Conservation (phyloP, 2,113 vertebrate species). For the Eira barbara region DNA sequence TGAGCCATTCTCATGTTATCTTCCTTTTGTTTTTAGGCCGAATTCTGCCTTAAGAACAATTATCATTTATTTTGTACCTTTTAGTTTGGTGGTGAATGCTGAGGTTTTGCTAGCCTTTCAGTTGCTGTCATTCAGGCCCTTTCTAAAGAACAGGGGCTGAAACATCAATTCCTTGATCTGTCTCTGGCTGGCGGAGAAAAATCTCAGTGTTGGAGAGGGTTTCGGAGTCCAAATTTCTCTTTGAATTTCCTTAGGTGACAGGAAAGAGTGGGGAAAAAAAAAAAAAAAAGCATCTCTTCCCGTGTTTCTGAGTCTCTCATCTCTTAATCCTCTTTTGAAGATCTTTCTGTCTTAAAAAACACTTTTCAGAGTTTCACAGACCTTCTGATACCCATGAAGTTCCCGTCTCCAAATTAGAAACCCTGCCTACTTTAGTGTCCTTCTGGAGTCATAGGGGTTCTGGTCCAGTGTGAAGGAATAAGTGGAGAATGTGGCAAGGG, state of each 20-base stretch:
- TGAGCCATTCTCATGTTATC: slow-evolving; percentile 47
- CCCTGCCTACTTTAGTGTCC: not conserved
- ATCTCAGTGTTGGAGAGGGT: not conserved
- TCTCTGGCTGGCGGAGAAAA: not conserved
- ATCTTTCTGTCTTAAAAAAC: not conserved
- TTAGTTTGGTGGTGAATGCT: not conserved
- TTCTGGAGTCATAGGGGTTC: not conserved
- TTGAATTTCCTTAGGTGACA: not conserved
- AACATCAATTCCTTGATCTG: not conserved
- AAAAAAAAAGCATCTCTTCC: not conserved
- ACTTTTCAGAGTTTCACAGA: not conserved
- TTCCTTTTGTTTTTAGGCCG: slow-evolving; percentile 24
- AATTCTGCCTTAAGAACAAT: not conserved
- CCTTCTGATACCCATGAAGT: not conserved
- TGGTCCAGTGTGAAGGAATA: not conserved
- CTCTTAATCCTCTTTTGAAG: not conserved
- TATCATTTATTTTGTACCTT: not conserved
- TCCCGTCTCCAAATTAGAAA: not conserved
- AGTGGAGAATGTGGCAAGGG: not conserved
- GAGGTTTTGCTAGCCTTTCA: not conserved
- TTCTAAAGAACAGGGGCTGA: not conserved
- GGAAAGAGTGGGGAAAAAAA: not conserved
- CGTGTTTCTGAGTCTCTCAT: not conserved
- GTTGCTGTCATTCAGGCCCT: not conserved
- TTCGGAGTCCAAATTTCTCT: slow-evolving; percentile 8